Base-by-base conservation (phyloP, 2,888 invertebrate species). In the Apodemia hepburni region DNA sequence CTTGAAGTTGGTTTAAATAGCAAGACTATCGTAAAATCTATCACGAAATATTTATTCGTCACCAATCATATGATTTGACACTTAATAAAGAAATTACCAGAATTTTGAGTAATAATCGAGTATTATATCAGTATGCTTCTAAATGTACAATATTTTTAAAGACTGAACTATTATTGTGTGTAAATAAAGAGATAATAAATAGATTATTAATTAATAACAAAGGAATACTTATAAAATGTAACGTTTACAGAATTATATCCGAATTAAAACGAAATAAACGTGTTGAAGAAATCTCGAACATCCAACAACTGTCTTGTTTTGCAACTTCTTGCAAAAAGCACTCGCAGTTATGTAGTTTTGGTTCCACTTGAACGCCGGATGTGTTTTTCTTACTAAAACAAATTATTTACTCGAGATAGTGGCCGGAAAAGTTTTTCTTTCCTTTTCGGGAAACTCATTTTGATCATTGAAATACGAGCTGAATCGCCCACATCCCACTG, bases 381-480 rank as follows among this genome's bases (percentile, higher is more conserved):
- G 58, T 62, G 58, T 61, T 61, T 54, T 54, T 61, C 57, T 57
- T 61, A 45, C 27, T 27, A 45, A 51, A 58, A 64, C 58, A 60
- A 61, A 60, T 64, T 62, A 62, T 59, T 62, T 62, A 59, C 62
- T 59, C 47, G 45, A 54, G 54, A 54, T 47, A 47, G 61, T 57
- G 61, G 54, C 35, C 58, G 61, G 58, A 58, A 38, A 62, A 58
- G 60, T 79, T 65, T 66, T 68, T 66, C 57, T 66, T 68, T 66
- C 57, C 61, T 66, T 67, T 64, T 73, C 72, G 68, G 69, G 75
- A 73, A 81, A 80, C 74, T 81, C 79, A 78, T 79, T 76, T 75
- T 77, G 78, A 79, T 82, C 82, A 82, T 81, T 82, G 84, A 80
- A 82, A 84, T 82, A 75, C 78, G 79, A 74, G 70, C 75, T 77